Evolutionary conservation across 2,888 invertebrate genomes (phyloP).

Genomic region (Drosophila parthenogenetica): DNA sequence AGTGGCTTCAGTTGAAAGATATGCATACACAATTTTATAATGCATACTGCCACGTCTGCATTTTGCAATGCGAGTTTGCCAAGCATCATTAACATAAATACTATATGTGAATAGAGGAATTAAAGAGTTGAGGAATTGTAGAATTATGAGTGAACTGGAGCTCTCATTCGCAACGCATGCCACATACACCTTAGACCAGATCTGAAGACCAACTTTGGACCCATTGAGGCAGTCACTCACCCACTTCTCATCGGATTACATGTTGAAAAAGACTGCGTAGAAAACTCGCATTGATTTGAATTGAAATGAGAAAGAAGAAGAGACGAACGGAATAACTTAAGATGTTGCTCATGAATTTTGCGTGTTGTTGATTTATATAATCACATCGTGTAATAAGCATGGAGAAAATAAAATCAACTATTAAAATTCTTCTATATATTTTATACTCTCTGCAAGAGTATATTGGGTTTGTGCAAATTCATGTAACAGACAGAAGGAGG

Average conservation of each 20-base stretch:
- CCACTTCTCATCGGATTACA: constrained; percentile 69
- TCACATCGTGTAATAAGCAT: constrained; percentile 48
- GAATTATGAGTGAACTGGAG: constrained; percentile 8
- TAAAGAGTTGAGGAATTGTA: constrained; percentile 3
- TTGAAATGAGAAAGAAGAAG: constrained; percentile 50
- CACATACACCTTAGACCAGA: constrained; percentile 10
- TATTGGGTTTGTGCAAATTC: too few relatives aligned
- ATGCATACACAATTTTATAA: constrained; percentile 35
- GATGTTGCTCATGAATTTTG: constrained; percentile 50
- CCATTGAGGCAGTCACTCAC: constrained; percentile 61
- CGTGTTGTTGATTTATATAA: constrained; percentile 70
- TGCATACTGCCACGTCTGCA: constrained; percentile 25
- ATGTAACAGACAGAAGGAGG: too few relatives aligned
- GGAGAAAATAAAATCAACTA: not conserved
- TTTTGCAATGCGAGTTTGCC: constrained; percentile 46
- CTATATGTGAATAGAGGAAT: constrained; percentile 24
- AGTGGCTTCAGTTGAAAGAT: constrained; percentile 57
- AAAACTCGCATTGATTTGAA: constrained; percentile 64
- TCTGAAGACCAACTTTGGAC: constrained; percentile 11
- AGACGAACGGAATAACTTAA: constrained; percentile 22
- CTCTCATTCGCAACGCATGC: constrained; percentile 46
- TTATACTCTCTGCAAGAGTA: too few relatives aligned
- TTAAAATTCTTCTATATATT: not conserved
- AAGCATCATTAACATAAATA: constrained; percentile 57
- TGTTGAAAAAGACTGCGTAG: constrained; percentile 49